A percentile compares a stretch with the other conserved stretches of the same genome.
These are phyloP conservation scores for Plemyria rubiginata DNA, from an alignment of 2,888 invertebrate genomes.

Conservation along the genomic window DNA sequence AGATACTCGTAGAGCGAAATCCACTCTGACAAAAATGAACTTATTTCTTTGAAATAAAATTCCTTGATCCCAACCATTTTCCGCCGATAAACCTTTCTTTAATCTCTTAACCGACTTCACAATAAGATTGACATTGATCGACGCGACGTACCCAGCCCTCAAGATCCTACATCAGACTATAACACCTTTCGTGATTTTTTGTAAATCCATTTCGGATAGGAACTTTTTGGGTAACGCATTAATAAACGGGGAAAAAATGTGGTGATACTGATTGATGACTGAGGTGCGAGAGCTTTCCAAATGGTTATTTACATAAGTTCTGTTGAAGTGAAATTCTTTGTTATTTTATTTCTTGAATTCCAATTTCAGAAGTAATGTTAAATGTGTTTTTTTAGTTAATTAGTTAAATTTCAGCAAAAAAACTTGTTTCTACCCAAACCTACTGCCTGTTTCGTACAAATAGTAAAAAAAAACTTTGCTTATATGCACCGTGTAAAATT, in stretches of 20 bases:
- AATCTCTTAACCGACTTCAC: constrained; percentile 15
- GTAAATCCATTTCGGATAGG: constrained; percentile 22
- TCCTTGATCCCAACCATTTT: constrained; percentile 2
- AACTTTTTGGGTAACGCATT: constrained; percentile 22
- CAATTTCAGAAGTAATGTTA: too few species aligned
- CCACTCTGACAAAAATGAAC: too few species aligned
- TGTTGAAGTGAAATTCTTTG: too few species aligned
- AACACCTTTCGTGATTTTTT: constrained; percentile 28
- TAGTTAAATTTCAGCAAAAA: too few species aligned
- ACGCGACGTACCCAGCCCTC: constrained; percentile 12
- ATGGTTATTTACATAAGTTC: neutral
- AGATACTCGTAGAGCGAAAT: too few species aligned
- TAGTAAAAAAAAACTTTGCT: too few species aligned
- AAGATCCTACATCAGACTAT: constrained; percentile 22
- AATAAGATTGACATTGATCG: constrained; percentile 26
- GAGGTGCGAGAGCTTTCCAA: neutral
- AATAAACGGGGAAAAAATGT: constrained; percentile 22
- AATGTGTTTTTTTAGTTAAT: too few species aligned
- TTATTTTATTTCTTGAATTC: too few species aligned
- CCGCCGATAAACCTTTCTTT: constrained; percentile 8
- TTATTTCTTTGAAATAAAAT: neutral
- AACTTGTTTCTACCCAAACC: too few species aligned
- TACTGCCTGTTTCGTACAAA: too few species aligned
- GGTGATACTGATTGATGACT: constrained; percentile 27
- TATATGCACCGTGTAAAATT: too few species aligned